A percentile compares a stretch with the other conserved stretches of the same genome.
Evolutionary conservation across 2,797 vertebrate genomes (phyloP).

Genomic region (Chanos chanos): DNA sequence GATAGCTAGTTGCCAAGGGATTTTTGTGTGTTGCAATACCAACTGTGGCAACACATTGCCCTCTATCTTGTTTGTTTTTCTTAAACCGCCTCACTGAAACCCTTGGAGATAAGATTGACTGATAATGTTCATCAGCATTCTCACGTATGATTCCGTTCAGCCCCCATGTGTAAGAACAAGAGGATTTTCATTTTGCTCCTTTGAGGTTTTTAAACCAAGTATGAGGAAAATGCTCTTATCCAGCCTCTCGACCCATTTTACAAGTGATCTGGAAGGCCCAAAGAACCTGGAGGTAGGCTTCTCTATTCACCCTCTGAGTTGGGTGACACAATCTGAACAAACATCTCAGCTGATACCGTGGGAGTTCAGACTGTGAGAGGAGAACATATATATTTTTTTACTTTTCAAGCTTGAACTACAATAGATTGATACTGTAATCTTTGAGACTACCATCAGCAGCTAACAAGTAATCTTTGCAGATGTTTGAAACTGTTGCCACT

Average conservation of each 20-base stretch:
- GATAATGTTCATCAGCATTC: constrained; percentile 29
- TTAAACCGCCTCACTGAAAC: constrained; percentile 5
- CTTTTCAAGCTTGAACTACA: not conserved
- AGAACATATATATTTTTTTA: not conserved
- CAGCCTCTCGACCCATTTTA: not conserved
- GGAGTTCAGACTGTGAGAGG: not conserved
- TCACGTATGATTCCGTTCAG: constrained; percentile 8
- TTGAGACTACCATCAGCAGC: not conserved
- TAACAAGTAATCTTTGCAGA: constrained; percentile 15
- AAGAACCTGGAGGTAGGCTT: not conserved
- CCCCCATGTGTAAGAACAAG: constrained; percentile 8
- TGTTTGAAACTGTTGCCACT: not conserved
- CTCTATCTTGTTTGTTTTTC: constrained; percentile 12
- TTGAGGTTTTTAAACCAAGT: constrained; percentile 16
- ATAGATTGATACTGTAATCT: constrained; percentile 11
- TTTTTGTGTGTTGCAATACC: constrained; percentile 11
- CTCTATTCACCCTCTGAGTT: not conserved
- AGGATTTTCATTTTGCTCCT: constrained; percentile 34
- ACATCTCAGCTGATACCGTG: constrained; percentile 3
- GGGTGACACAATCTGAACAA: constrained; percentile 19
- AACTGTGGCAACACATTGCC: constrained; percentile 16
- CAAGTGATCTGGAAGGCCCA: constrained; percentile 1
- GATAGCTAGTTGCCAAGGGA: constrained; percentile 9
- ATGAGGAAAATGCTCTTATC: not conserved
- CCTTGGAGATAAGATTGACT: constrained; percentile 25